Conservation (phyloP, 2,113 vertebrate species). For the Ictidomys tridecemlineatus region DNA sequence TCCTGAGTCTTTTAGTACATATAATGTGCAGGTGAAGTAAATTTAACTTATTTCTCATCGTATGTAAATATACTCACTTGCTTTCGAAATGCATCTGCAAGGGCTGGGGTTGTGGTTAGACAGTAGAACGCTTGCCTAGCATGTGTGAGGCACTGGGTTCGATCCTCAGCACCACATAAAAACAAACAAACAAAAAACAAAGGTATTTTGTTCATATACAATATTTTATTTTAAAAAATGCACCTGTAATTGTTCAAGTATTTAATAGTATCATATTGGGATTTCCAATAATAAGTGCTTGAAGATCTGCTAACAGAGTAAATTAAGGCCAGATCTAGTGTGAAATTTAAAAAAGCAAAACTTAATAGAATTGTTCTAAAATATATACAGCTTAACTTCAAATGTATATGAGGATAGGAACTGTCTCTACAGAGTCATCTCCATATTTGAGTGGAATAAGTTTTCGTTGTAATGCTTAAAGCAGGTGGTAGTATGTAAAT, state of each 20-base stretch:
- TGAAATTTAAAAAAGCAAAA: slow-evolving; percentile 8
- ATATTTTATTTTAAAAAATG: not conserved
- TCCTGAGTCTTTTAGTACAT: not conserved
- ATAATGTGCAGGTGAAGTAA: slow-evolving; percentile 2
- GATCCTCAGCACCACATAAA: no score
- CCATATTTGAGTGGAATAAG: slow-evolving; percentile 39
- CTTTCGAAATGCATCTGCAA: slow-evolving; percentile 10
- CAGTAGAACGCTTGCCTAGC: no score
- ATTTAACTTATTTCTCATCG: slow-evolving; percentile 8
- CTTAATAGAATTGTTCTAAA: slow-evolving; percentile 53
- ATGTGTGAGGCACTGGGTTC: no score
- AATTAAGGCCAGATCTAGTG: not conserved
- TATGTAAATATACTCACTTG: slow-evolving; percentile 39
- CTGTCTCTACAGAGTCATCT: slow-evolving; percentile 5
- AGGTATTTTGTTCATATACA: no score
- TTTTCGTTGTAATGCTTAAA: slow-evolving; percentile 3
- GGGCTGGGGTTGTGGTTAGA: no score
- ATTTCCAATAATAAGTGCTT: slow-evolving; percentile 44
- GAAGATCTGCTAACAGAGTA: slow-evolving; percentile 16
- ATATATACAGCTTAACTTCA: slow-evolving; percentile 10
- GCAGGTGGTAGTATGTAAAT: slow-evolving; percentile 9
- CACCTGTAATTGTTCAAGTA: not conserved
- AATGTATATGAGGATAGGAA: not conserved
- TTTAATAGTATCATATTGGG: slow-evolving; percentile 16
- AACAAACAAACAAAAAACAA: no score